Evolutionary conservation across 2,113 vertebrate genomes (phyloP).

Genomic region (Psettodes erumei): DNA sequence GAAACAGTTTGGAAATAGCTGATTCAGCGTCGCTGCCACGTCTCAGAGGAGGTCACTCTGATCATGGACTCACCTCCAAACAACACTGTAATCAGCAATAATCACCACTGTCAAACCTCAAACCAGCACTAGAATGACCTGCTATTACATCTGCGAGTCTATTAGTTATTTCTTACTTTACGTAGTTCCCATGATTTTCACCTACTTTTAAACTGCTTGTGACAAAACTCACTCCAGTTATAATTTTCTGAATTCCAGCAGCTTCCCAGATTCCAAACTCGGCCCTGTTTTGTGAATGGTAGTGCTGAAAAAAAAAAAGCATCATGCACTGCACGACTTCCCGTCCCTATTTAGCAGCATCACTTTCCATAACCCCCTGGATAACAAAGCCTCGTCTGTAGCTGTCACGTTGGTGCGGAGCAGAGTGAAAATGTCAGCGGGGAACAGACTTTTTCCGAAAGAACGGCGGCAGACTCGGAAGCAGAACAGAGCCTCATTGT

Average conservation of each 20-base stretch:
- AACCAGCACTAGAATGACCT: not conserved
- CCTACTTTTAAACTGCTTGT: not conserved
- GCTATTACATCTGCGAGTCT: too few relatives aligned
- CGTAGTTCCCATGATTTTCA: not conserved
- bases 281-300: not conserved
- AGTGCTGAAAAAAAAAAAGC: not conserved
- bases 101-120: not conserved
- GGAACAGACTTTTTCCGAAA: constrained; percentile 19
- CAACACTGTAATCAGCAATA: not conserved
- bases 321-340: not conserved
- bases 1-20: not conserved
- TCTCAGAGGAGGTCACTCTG: not conserved
- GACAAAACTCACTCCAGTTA: not conserved
- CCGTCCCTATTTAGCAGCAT: constrained; percentile 8
- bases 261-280: not conserved
- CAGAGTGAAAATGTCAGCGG: not conserved
- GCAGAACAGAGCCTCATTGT: constrained; percentile 55
- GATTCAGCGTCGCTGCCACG: not conserved
- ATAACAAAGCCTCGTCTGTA: constrained; percentile 54
- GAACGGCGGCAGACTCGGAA: constrained; percentile 37
- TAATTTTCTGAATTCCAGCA: not conserved
- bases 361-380: constrained; percentile 42
- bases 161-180: not conserved
- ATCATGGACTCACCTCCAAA: not conserved
- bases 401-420: constrained; percentile 12